Percentiles rank a stretch among this genome's conserved stretches.
Conservation (phyloP, 1,140 invertebrate species). For the Artemia franciscana region DNA sequence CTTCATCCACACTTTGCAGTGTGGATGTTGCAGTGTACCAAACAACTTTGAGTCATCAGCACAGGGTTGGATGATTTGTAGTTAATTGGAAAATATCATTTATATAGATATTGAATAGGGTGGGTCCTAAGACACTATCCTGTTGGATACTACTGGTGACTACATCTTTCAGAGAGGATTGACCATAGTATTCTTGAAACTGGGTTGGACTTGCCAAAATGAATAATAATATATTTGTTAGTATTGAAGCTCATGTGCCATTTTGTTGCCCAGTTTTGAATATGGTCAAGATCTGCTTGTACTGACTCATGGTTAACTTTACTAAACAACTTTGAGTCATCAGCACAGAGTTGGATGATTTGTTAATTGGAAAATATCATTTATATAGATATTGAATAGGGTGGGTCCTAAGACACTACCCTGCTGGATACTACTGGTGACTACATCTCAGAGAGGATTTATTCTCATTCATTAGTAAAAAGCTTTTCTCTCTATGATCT, state of each 20-base stretch:
- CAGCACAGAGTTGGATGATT: background rate
- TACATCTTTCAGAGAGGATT: no score
- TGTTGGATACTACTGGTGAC: background rate
- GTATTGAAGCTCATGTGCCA: no score
- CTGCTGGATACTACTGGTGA: background rate
- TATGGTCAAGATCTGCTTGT: no score
- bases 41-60: background rate
- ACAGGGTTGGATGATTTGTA: background rate
- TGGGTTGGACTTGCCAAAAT: no score
- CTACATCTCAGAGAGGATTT: background rate
- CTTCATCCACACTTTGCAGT: no score
- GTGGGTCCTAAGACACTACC: background rate
- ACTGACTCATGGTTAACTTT: no score
- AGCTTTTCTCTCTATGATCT: background rate
- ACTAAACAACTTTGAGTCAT: background rate
- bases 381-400: background rate
- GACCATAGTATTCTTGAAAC: no score
- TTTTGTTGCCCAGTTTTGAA: no score
- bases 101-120: background rate
- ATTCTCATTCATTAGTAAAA: background rate
- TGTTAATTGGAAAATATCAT: background rate
- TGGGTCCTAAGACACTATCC: background rate
- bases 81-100: background rate
- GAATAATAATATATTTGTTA: no score
- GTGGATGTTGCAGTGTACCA: no score